Conservation (phyloP, 2,797 vertebrate genomes). For the Artibeus lituratus region DNA sequence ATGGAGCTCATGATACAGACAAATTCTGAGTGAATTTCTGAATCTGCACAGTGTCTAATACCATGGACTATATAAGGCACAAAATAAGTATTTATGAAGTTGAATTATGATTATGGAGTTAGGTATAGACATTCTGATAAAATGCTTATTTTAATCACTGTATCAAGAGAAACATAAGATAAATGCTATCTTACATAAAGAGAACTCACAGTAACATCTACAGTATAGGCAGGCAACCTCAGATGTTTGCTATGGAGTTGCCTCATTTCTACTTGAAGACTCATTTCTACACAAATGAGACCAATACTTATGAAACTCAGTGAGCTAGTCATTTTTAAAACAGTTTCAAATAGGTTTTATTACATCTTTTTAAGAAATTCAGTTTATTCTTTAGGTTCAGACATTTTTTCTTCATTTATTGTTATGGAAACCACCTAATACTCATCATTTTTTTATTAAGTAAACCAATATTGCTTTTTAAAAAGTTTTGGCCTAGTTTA, state of each 20-base stretch:
- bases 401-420: background rate
- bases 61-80: background rate
- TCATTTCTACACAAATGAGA: background rate
- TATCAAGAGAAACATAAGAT: background rate
- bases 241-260: background rate
- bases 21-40: background rate
- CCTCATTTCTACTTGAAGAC: background rate
- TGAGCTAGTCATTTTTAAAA: background rate
- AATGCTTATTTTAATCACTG: background rate
- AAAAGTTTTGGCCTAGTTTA: background rate
- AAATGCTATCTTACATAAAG: background rate
- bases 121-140: background rate
- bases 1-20: background rate
- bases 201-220: background rate
- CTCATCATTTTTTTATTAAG: background rate
- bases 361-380: background rate
- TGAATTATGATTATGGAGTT: background rate
- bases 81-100: background rate
- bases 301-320: background rate
- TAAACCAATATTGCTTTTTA: background rate
- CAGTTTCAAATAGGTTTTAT: background rate
- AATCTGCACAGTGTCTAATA: background rate
- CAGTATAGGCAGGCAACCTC: background rate
- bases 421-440: background rate
- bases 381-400: background rate